Conservation (phyloP, 2,113 vertebrate species). For the Osmerus mordax region DNA sequence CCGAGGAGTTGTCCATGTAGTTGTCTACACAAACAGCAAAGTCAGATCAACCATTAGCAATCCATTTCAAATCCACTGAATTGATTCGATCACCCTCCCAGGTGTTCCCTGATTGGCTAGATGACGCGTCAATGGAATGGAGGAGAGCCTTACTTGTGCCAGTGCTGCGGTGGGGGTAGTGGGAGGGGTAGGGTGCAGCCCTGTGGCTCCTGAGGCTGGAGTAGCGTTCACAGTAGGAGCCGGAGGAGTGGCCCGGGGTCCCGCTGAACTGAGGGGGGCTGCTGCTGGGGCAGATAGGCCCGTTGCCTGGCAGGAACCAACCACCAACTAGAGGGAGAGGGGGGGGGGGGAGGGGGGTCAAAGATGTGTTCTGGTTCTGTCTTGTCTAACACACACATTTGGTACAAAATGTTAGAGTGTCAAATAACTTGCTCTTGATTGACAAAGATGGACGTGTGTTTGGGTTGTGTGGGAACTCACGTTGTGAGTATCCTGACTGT, state of each 20-base stretch:
- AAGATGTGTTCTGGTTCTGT: neutral
- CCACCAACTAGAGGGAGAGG: conserved; percentile 65
- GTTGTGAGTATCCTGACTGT: conserved; percentile 75
- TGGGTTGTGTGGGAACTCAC: conserved; percentile 52
- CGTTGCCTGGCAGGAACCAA: conserved; percentile 76
- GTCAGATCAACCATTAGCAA: neutral
- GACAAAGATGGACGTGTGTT: neutral
- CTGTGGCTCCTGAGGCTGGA: conserved; percentile 73
- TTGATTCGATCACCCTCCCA: neutral
- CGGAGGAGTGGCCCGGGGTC: conserved; percentile 66
- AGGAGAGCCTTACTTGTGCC: conserved; percentile 64
- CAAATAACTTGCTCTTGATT: neutral
- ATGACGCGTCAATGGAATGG: neutral
- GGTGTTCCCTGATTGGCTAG: neutral
- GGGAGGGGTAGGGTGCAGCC: conserved; percentile 71
- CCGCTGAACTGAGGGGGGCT: conserved; percentile 74
- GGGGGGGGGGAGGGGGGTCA: neutral
- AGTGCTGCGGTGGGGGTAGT: conserved; percentile 73
- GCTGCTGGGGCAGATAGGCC: conserved; percentile 74
- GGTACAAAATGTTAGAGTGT: no score
- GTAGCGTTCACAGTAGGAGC: conserved; percentile 78
- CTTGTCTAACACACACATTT: no score
- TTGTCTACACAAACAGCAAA: conserved; percentile 59
- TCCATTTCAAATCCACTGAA: neutral
- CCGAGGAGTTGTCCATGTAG: conserved; percentile 75